These are phyloP conservation scores for Noctua comes DNA, from an alignment of 2,888 invertebrate species.

Conservation along the genomic window DNA sequence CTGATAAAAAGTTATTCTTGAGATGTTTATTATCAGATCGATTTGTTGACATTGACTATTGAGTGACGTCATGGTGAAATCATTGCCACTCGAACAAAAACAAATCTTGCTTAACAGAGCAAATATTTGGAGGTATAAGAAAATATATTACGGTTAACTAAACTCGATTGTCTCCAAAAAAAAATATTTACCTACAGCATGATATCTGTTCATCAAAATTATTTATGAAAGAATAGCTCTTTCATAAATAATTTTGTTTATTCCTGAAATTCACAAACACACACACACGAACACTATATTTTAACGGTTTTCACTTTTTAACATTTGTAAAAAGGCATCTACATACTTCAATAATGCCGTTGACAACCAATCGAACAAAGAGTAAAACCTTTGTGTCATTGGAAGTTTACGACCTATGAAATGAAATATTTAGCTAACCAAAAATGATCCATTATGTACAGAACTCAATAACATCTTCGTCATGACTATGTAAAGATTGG, in stretches of 20 bases:
- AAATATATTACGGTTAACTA: neutral
- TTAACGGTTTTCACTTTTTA: neutral
- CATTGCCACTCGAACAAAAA: slow-evolving; percentile 49
- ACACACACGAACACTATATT: neutral
- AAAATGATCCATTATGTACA: neutral
- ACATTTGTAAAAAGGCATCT: neutral
- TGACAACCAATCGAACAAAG: neutral
- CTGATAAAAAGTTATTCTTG: slow-evolving; percentile 59
- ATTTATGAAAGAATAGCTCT: too few relatives aligned
- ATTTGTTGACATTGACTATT: slow-evolving; percentile 57
- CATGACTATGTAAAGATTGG: slow-evolving; percentile 23
- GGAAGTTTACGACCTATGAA: neutral
- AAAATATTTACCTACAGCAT: neutral
- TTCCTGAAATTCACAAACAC: too few relatives aligned
- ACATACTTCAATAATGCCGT: neutral
- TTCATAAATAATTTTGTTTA: too few relatives aligned
- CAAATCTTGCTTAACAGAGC: slow-evolving; percentile 4
- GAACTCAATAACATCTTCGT: neutral
- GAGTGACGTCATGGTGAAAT: slow-evolving; percentile 40
- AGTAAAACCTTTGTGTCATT: neutral
- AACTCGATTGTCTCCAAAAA: neutral
- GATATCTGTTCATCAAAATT: too few relatives aligned
- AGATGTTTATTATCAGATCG: slow-evolving; percentile 44
- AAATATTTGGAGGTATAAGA: neutral
- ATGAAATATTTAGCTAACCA: neutral